Evolutionary conservation across 2,797 vertebrate species (phyloP), one percentile per base, ranked within the genome.

Genomic region (Argentina silus): DNA sequence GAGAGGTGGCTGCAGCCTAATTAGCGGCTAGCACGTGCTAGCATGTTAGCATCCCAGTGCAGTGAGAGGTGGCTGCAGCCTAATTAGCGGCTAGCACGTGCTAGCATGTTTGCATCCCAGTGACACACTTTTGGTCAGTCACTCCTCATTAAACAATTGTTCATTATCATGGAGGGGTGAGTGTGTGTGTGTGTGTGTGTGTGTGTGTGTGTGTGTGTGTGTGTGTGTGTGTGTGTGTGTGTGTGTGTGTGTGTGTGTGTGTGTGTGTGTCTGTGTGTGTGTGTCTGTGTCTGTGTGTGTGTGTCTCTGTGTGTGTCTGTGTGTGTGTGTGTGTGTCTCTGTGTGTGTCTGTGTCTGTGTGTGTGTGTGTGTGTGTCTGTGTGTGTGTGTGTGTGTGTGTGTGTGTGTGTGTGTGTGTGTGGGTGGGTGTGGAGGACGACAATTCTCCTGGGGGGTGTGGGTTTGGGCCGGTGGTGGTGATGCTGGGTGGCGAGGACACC

Each of bases 401-500:
- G 50, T 86, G 88, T 83, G 79, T 36, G 27, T 4, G 27, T 36
- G 27, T 36, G 27, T 36, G 27, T 36, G 27, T 36, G 27, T 36
- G 27, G 1, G 27, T 36, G 27, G 1, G 27, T 86, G 88, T 83
- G 79, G 81, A 85, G 82, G 81, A 67, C 83, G 86, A 70, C 79
- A 67, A 67, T 57, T 74, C 70, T 75, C 85, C 84, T 1, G 44
- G 7, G n/a, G 85, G 88, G 74, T 72, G 66, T 74, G 74, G 57
- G 57, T 60, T 27, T 23, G n/a, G 15, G 63, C 42, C 42, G n/a
- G 43, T 14, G 23, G 51, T 11, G 17, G 45, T 51, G 50, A 51
- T 51, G 10, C 10, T 17, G 76, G 78, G 78, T 82, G 85, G 88
- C 67, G 81, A 87, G 86, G 89, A 91, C 86, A 75, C 81, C 83